A percentile compares a stretch with the other conserved stretches of the same genome.
These are phyloP conservation scores for Yasuhikotakia modesta DNA, from an alignment of 2,797 vertebrate species.

Conservation along the genomic window DNA sequence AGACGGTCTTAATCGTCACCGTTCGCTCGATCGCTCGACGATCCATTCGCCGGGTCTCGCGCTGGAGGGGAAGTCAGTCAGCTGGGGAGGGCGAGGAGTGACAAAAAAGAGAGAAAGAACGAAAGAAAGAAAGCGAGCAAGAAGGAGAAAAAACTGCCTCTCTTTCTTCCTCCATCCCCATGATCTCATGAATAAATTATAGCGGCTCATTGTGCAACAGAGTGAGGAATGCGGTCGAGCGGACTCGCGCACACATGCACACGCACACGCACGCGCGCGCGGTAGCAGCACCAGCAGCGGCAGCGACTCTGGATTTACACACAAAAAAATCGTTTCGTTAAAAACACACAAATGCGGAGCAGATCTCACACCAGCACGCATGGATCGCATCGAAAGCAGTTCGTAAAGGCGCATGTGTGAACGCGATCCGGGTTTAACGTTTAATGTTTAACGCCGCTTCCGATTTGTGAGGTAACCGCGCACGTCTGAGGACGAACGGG, in stretches of 20 bases:
- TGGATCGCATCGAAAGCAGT: not conserved
- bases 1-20: not conserved
- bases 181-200: conserved; percentile 83
- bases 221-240: conserved; percentile 70
- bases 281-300: conserved; percentile 17
- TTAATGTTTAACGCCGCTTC: conserved; percentile 31
- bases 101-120: conserved; percentile 40
- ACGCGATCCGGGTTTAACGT: conserved; percentile 31
- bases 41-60: conserved; percentile 60
- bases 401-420: not conserved
- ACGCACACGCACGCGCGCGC: conserved; percentile 5
- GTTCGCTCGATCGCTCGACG: conserved; percentile 37
- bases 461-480: conserved; percentile 26
- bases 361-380: not conserved
- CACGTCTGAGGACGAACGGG: conserved; percentile 2
- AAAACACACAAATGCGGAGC: conserved; percentile 12
- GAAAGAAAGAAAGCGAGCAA: conserved; percentile 49
- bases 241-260: conserved; percentile 23
- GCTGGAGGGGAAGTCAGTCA: conserved; percentile 57
- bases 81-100: conserved; percentile 60
- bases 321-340: conserved; percentile 15
- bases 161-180: conserved; percentile 72
- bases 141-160: conserved; percentile 67
- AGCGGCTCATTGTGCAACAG: conserved; percentile 76
- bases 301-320: conserved; percentile 42